These are phyloP conservation scores for Remorina albescens DNA, from an alignment of 2,797 vertebrate genomes.

Conservation along the genomic window DNA sequence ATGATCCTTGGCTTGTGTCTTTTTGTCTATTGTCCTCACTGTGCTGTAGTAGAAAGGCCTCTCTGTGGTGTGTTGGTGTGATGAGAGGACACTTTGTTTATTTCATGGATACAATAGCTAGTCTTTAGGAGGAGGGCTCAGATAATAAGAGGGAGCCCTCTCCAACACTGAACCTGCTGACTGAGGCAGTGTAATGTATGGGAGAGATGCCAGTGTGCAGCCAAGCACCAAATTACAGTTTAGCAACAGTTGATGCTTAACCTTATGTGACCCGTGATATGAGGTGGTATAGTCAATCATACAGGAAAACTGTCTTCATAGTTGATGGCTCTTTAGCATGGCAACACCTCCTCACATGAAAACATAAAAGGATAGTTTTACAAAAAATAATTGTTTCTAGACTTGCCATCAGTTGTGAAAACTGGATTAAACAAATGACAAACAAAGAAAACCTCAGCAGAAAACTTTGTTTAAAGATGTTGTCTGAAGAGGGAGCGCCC, in stretches of 20 bases:
- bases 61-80: constrained; percentile 59
- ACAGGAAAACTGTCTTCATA: too few relatives aligned
- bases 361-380: too few relatives aligned
- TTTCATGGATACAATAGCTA: constrained; percentile 71
- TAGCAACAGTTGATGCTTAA: constrained; percentile 25
- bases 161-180: constrained; percentile 68
- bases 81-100: constrained; percentile 78
- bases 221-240: constrained; percentile 24
- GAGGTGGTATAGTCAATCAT: too few relatives aligned
- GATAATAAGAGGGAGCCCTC: constrained; percentile 52
- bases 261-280: constrained; percentile 17
- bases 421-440: too few relatives aligned
- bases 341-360: too few relatives aligned
- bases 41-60: constrained; percentile 65
- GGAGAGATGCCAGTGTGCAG: constrained; percentile 71
- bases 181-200: constrained; percentile 64
- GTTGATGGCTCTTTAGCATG: too few relatives aligned
- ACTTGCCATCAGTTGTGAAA: neutral
- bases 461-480: too few relatives aligned
- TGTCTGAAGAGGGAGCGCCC: too few relatives aligned
- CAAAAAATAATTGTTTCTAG: neutral
- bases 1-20: constrained; percentile 2
- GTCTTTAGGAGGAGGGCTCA: constrained; percentile 51
- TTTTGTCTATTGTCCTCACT: constrained; percentile 62
- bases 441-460: too few relatives aligned